These are phyloP conservation scores for Etheostoma perlongum DNA, from an alignment of 2,797 vertebrate species.

Conservation along the genomic window DNA sequence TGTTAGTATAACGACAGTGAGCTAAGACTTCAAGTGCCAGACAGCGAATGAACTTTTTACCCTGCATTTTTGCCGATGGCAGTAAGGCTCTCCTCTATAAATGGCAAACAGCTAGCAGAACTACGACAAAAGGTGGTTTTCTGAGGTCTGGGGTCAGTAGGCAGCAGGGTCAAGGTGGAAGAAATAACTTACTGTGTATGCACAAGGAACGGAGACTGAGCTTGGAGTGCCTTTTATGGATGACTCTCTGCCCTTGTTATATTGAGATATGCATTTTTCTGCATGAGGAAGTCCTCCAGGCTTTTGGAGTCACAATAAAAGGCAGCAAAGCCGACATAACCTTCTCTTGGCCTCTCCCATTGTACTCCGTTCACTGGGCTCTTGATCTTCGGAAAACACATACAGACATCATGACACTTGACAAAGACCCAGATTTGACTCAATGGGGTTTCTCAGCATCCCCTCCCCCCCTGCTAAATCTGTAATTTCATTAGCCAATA, in stretches of 20 bases:
- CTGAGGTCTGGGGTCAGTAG: conserved; percentile 38
- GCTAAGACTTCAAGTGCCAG: conserved; percentile 6
- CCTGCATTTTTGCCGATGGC: background rate
- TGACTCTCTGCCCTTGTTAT: conserved; percentile 50
- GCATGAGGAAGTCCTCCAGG: conserved; percentile 39
- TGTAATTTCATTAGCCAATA: too few relatives aligned
- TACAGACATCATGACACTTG: conserved; percentile 24
- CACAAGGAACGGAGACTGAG: background rate
- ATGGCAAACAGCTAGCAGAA: conserved; percentile 18
- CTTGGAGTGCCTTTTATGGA: conserved; percentile 21
- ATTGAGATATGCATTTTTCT: conserved; percentile 31
- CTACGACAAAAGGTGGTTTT: background rate
- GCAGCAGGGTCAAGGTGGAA: conserved; percentile 46
- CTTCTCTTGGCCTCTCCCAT: conserved; percentile 60
- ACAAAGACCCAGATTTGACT: conserved; percentile 25
- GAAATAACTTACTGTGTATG: conserved; percentile 29
- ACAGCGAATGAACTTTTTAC: conserved; percentile 31
- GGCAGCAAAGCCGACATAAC: conserved; percentile 34
- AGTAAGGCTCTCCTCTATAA: conserved; percentile 16
- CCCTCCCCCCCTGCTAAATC: background rate
- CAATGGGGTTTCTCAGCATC: conserved; percentile 16
- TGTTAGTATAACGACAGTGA: conserved; percentile 33
- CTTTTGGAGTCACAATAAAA: conserved; percentile 44
- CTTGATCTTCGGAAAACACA: conserved; percentile 46
- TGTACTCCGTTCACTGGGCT: conserved; percentile 28